phyloP scores from a whole-genome alignment of 1,140 invertebrate species.

The Goniozus legneri region DNA sequence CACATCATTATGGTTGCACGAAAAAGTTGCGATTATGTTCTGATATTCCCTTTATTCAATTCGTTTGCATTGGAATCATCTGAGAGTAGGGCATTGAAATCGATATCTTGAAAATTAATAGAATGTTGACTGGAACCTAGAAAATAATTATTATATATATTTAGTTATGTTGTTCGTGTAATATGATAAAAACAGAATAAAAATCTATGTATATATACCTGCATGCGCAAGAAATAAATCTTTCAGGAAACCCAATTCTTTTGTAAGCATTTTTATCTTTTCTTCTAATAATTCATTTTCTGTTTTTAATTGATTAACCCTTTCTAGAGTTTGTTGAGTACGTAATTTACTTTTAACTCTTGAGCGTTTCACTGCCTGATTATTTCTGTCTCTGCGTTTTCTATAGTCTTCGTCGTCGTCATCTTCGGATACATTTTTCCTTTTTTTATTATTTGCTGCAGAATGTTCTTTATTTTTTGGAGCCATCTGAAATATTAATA shows the following conservation, averaged over 20 bases:
- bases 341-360: constrained; percentile 80
- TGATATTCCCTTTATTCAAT: constrained; percentile 12
- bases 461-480: constrained; percentile 50
- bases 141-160: too few species aligned
- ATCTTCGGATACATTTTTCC: constrained; percentile 50
- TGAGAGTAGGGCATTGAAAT: constrained; percentile 44
- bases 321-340: constrained; percentile 75
- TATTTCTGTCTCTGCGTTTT: constrained; percentile 77
- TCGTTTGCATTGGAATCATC: constrained; percentile 30
- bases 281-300: constrained; percentile 84
- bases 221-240: constrained; percentile 82
- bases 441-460: constrained; percentile 32
- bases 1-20: constrained; percentile 16
- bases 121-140: constrained; percentile 44
- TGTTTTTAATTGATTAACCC: constrained; percentile 72
- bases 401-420: constrained; percentile 78
- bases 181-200: too few species aligned
- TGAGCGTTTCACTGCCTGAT: constrained; percentile 86
- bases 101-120: constrained; percentile 40
- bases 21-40: constrained; percentile 13
- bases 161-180: too few species aligned
- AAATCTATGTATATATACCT: too few species aligned
- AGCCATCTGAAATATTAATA: constrained; percentile 42
- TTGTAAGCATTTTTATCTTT: constrained; percentile 80
- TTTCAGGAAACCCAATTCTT: constrained; percentile 82